Evolutionary conservation across 2,888 invertebrate genomes (phyloP).

Genomic region (Coleophora flavipennella): DNA sequence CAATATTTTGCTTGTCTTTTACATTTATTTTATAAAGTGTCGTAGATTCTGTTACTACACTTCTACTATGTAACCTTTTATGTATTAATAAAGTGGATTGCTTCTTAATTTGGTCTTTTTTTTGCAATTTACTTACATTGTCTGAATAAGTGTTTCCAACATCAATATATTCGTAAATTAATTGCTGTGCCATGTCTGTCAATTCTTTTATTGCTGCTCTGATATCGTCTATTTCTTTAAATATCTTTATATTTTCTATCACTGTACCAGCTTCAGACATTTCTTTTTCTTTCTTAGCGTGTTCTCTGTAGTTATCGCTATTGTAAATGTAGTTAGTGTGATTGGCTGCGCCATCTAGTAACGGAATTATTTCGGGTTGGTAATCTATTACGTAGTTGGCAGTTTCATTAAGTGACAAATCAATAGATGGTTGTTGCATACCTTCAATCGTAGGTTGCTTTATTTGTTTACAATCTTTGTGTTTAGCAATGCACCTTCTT

Average conservation of each 20-base stretch:
- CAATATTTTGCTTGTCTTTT: too few relatives aligned
- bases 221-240: constrained; percentile 39
- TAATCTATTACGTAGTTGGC: constrained; percentile 2
- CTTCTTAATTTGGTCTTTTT: constrained; percentile 13
- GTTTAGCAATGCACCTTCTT: constrained; percentile 5
- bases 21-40: too few relatives aligned
- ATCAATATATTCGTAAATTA: constrained; percentile 26
- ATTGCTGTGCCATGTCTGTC: constrained; percentile 31
- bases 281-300: constrained; percentile 10
- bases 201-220: constrained; percentile 39
- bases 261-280: constrained; percentile 17
- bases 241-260: constrained; percentile 28
- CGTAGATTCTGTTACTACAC: too few relatives aligned
- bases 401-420: too few relatives aligned
- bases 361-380: constrained; percentile 32
- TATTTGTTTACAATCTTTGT: not conserved
- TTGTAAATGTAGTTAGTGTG: constrained; percentile 35
- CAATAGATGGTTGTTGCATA: too few relatives aligned
- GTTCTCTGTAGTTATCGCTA: constrained; percentile 19
- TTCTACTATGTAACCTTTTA: too few relatives aligned
- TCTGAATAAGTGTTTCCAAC: not conserved
- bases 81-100: not conserved
- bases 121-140: constrained; percentile 6
- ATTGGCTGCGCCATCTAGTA: constrained; percentile 41
- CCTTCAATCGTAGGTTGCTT: too few relatives aligned